phyloP scores from a whole-genome alignment of 1,140 invertebrate species.

The Hyles vespertilio region DNA sequence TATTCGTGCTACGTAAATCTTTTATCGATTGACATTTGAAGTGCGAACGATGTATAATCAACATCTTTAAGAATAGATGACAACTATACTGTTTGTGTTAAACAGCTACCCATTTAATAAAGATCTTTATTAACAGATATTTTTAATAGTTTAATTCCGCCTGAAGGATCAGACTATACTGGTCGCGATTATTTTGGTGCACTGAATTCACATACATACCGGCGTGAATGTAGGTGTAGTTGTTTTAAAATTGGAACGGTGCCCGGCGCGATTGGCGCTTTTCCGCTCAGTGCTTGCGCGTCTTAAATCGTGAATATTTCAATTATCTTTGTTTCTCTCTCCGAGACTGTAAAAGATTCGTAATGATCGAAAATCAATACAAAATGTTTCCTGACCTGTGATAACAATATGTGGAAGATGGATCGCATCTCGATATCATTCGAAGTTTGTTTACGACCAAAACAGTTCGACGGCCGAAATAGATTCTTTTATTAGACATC shows the following conservation, averaged over 20 bases:
- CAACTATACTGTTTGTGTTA: too few relatives aligned
- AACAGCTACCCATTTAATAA: too few relatives aligned
- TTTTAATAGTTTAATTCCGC: too few relatives aligned
- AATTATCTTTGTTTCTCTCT: conserved; percentile 20
- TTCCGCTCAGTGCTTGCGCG: conserved; percentile 43
- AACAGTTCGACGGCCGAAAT: conserved; percentile 44
- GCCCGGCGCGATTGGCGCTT: conserved; percentile 56
- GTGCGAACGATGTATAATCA: too few relatives aligned
- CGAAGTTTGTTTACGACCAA: conserved; percentile 43
- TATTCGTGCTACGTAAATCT: too few relatives aligned
- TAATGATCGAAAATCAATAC: conserved; percentile 14
- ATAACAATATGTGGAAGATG: conserved; percentile 21
- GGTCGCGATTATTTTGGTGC: conserved; percentile 33
- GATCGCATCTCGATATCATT: conserved; percentile 15
- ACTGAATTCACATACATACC: conserved; percentile 35
- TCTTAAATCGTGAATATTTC: conserved; percentile 34
- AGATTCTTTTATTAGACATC: conserved; percentile 66
- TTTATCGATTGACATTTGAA: too few relatives aligned
- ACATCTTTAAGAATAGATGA: too few relatives aligned
- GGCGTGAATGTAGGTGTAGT: conserved; percentile 47
- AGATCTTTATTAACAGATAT: too few relatives aligned
- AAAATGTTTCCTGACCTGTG: conserved; percentile 10
- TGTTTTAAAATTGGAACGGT: conserved; percentile 64
- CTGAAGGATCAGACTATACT: conserved; percentile 6
- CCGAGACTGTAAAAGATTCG: conserved; percentile 1